Conservation (phyloP, 2,113 vertebrate genomes). For the Peucedramus taeniatus region DNA sequence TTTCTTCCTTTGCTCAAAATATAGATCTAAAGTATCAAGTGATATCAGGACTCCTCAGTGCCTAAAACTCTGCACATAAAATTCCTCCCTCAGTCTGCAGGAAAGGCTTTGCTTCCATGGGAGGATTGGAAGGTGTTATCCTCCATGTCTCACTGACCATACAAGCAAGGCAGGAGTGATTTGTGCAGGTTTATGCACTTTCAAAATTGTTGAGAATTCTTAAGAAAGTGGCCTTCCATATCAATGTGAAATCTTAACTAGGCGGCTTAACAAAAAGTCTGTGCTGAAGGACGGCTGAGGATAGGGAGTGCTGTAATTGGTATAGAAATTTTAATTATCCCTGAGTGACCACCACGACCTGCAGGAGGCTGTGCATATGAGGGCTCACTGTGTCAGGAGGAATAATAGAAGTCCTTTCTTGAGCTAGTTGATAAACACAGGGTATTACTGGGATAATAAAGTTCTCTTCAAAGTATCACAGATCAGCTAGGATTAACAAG, state of each 20-base stretch:
- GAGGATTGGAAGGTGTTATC: neutral
- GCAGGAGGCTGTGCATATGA: neutral
- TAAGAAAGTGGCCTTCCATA: neutral
- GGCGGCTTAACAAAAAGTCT: neutral
- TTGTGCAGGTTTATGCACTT: neutral
- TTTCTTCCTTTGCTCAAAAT: neutral
- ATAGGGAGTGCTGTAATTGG: neutral
- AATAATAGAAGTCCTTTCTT: neutral
- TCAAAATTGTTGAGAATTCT: neutral
- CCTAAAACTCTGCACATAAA: neutral
- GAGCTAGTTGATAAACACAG: neutral
- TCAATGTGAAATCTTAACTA: neutral
- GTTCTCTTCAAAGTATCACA: neutral
- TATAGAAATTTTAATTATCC: neutral
- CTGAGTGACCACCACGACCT: rapidly evolving
- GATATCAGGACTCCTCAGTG: neutral
- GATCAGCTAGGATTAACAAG: neutral
- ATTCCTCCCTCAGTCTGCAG: neutral
- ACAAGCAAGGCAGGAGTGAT: neutral
- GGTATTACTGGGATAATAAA: neutral
- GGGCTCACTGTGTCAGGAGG: neutral
- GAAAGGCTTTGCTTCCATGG: neutral
- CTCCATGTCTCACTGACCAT: neutral
- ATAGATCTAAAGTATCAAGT: neutral
- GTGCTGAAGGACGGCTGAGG: neutral